These are phyloP conservation scores for Eupithecia inturbata DNA, from an alignment of 2,888 invertebrate genomes.

Conservation along the genomic window DNA sequence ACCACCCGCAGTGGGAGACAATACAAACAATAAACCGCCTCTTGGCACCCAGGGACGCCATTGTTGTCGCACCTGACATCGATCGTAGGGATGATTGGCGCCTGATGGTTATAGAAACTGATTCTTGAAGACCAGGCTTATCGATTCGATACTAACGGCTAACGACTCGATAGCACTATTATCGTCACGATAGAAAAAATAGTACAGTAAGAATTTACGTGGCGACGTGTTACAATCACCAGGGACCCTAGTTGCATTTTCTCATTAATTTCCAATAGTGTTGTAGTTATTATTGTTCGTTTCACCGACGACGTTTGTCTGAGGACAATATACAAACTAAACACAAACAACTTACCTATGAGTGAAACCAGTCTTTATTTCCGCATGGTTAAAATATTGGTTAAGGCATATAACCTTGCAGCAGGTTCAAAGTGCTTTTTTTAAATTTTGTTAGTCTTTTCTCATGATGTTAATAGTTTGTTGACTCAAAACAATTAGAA, in stretches of 20 bases:
- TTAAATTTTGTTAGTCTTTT: not conserved
- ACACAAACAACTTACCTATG: not conserved
- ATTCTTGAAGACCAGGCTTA: not conserved
- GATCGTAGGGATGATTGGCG: constrained; percentile 21
- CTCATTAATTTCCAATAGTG: not conserved
- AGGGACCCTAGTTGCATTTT: not conserved
- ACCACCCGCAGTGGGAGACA: constrained; percentile 33
- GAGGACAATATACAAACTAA: not conserved
- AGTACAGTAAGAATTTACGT: not conserved
- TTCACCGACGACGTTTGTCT: not conserved
- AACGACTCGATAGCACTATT: not conserved
- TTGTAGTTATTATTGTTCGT: not conserved
- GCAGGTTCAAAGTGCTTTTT: too few species aligned
- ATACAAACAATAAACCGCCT: constrained; percentile 17
- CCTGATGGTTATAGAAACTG: not conserved
- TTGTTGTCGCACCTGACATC: constrained; percentile 30
- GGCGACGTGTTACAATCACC: not conserved
- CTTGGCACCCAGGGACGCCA: constrained; percentile 27
- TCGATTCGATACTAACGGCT: not conserved
- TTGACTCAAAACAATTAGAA: not conserved
- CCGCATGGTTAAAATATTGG: not conserved
- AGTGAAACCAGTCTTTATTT: not conserved
- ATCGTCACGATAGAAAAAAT: not conserved
- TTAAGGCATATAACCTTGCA: too few species aligned
- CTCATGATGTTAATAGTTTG: too few species aligned